Percentiles rank a stretch among this genome's conserved stretches.
Conservation (phyloP, 2,888 invertebrate genomes). For the Euplagia quadripunctaria region DNA sequence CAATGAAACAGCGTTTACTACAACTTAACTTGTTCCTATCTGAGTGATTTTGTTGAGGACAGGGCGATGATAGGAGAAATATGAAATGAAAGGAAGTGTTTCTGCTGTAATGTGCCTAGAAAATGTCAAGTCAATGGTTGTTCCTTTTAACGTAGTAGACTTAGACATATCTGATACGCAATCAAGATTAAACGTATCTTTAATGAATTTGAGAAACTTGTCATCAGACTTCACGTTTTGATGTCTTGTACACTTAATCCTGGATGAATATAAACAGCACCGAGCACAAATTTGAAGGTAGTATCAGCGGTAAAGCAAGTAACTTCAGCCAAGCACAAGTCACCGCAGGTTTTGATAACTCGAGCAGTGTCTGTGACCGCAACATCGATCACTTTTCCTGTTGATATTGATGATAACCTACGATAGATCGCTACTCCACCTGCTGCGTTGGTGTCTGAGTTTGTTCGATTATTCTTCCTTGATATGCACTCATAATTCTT, state of each 20-base stretch:
- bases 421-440: conserved; percentile 52
- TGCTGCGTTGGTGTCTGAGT: conserved; percentile 33
- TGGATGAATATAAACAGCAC: conserved; percentile 48
- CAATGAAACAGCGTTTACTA: no score
- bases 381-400: conserved; percentile 34
- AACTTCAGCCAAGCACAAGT: no score
- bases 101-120: conserved; percentile 50
- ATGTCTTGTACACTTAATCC: conserved; percentile 22
- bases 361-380: conserved; percentile 23
- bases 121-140: conserved; percentile 50
- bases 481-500: conserved; percentile 42
- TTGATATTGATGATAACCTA: conserved; percentile 14
- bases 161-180: conserved; percentile 42
- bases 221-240: conserved; percentile 43
- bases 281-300: conserved; percentile 42
- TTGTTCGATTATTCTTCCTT: conserved; percentile 45
- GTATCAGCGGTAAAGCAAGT: no score
- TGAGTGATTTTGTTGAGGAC: conserved; percentile 37
- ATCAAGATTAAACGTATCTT: conserved; percentile 48
- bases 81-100: conserved; percentile 53
- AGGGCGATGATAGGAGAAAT: conserved; percentile 55
- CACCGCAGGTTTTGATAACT: no score
- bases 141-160: no score
- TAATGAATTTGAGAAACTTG: conserved; percentile 45
- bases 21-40: conserved; percentile 15